Evolutionary conservation across 2,113 vertebrate species (phyloP).

Genomic region (Rhegmatorhina hoffmannsi): DNA sequence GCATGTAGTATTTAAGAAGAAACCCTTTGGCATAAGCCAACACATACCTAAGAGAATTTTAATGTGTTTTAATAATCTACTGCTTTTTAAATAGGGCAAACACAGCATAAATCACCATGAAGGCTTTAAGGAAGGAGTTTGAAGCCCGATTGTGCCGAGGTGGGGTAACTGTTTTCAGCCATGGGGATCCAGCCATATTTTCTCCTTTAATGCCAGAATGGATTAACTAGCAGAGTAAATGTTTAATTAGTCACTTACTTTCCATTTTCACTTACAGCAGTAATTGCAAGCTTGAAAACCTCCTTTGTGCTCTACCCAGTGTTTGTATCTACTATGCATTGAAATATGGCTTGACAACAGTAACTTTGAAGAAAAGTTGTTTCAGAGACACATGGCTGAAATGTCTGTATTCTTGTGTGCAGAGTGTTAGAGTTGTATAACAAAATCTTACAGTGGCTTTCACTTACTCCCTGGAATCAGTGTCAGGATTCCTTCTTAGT

Average conservation of each 20-base stretch:
- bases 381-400: conserved; percentile 13
- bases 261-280: neutral
- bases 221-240: neutral
- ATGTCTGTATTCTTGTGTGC: neutral
- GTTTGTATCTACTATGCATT: neutral
- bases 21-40: neutral
- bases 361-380: neutral
- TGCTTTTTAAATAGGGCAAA: neutral
- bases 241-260: conserved; percentile 17
- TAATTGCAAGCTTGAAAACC: conserved; percentile 24
- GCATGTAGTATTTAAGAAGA: neutral
- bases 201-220: neutral
- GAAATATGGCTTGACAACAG: neutral
- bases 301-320: neutral
- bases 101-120: neutral
- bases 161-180: neutral
- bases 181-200: neutral
- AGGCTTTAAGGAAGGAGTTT: neutral
- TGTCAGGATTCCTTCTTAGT: neutral
- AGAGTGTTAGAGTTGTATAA: neutral
- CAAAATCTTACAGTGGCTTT: neutral
- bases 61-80: neutral
- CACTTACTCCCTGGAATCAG: neutral
- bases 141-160: neutral
- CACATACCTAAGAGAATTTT: neutral